These are phyloP conservation scores for Urocyon cinereoargenteus DNA, from an alignment of 2,797 vertebrate genomes.

Conservation along the genomic window DNA sequence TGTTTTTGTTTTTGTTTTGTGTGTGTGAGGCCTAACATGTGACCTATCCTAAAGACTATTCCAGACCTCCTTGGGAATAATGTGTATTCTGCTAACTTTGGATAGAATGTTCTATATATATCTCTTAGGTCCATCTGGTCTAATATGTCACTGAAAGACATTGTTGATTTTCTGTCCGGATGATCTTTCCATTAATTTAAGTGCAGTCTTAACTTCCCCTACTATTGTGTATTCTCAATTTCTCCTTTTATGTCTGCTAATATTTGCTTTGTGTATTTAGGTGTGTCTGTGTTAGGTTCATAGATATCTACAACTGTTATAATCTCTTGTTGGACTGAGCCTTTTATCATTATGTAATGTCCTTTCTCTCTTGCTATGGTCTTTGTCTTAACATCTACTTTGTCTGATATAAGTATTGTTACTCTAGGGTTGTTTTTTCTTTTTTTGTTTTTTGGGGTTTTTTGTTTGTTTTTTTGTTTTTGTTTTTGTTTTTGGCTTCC, in stretches of 20 bases:
- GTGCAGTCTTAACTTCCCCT: neutral
- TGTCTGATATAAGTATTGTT: neutral
- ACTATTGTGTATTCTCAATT: neutral
- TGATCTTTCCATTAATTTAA: neutral
- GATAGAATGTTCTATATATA: neutral
- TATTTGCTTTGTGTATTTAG: neutral
- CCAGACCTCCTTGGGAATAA: neutral
- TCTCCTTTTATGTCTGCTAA: neutral
- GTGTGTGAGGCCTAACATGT: neutral
- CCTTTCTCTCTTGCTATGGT: too few species aligned
- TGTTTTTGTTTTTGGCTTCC: neutral
- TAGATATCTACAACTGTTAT: neutral
- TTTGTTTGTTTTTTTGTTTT: neutral
- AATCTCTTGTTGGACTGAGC: neutral
- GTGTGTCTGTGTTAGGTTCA: neutral
- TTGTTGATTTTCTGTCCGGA: neutral
- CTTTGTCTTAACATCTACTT: neutral
- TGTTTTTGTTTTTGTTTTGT: neutral
- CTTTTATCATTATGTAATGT: neutral
- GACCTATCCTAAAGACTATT: neutral
- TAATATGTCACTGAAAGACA: neutral
- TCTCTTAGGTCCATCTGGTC: neutral
- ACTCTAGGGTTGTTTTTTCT: neutral
- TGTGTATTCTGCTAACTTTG: neutral
- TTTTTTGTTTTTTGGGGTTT: too few species aligned